phyloP scores from a whole-genome alignment of 2,797 vertebrate genomes.

The Pseudochirops corinnae region DNA sequence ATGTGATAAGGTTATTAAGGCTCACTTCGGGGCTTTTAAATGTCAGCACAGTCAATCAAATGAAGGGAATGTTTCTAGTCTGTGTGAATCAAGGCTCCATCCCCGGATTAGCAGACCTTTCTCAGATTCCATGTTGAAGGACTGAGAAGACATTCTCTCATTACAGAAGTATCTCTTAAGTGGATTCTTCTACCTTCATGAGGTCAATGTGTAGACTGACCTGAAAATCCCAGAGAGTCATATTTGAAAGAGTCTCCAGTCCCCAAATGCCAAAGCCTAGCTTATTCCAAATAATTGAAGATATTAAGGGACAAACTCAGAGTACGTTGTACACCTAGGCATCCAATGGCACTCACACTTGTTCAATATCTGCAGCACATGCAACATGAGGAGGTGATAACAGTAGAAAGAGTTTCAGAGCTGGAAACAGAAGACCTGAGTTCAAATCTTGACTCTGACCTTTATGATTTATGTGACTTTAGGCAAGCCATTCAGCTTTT shows the following conservation, averaged over 20 bases:
- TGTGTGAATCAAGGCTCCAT: background rate
- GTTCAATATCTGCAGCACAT: background rate
- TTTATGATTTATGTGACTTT: background rate
- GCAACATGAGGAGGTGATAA: background rate
- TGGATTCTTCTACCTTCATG: background rate
- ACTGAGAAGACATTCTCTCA: conserved; percentile 45
- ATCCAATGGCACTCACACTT: background rate
- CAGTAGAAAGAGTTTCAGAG: background rate
- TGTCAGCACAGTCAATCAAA: conserved; percentile 37
- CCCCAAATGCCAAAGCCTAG: background rate
- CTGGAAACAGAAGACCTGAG: background rate
- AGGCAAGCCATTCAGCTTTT: background rate
- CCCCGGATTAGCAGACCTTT: background rate
- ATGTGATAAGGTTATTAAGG: background rate
- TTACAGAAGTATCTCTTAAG: background rate
- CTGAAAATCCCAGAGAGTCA: background rate
- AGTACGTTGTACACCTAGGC: fast-evolving
- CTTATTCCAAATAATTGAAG: background rate
- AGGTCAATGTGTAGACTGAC: background rate
- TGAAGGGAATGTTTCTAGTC: background rate
- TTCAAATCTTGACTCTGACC: background rate
- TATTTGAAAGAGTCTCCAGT: background rate
- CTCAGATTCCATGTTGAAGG: background rate
- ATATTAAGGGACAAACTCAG: background rate
- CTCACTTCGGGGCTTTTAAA: background rate